Percentiles rank a stretch among this genome's conserved stretches.
Conservation (phyloP, 53 echinoderm and acorn worm species). For the Holothuria leucospilota region DNA sequence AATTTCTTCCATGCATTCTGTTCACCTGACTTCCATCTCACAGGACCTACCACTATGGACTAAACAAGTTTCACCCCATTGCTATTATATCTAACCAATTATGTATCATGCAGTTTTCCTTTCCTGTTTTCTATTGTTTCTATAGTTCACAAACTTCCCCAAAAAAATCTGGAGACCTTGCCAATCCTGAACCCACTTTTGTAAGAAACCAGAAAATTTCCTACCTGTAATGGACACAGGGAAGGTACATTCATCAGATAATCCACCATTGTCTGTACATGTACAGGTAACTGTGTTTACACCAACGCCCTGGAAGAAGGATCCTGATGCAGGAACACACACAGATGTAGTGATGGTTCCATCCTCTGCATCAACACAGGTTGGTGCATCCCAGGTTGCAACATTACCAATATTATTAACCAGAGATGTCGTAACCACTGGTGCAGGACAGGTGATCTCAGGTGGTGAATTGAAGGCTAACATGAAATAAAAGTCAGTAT, state of each 20-base stretch:
- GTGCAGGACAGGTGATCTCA: background rate
- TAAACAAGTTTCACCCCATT: too few species aligned
- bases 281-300: background rate
- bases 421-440: background rate
- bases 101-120: too few species aligned
- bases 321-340: constrained; percentile 5
- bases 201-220: too few species aligned
- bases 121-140: too few species aligned
- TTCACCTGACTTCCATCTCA: too few species aligned
- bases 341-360: background rate
- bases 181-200: too few species aligned
- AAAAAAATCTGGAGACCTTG: too few species aligned
- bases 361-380: background rate
- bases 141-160: too few species aligned
- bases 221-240: background rate
- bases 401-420: background rate
- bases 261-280: constrained; percentile 22
- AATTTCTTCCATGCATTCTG: too few species aligned
- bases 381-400: background rate
- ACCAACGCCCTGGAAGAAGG: background rate
- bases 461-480: background rate
- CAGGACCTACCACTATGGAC: too few species aligned
- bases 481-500: too few species aligned
- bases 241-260: constrained; percentile 3
- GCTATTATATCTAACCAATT: too few species aligned